phyloP scores from a whole-genome alignment of 2,113 vertebrate genomes.

The Muscicapa adusta region DNA sequence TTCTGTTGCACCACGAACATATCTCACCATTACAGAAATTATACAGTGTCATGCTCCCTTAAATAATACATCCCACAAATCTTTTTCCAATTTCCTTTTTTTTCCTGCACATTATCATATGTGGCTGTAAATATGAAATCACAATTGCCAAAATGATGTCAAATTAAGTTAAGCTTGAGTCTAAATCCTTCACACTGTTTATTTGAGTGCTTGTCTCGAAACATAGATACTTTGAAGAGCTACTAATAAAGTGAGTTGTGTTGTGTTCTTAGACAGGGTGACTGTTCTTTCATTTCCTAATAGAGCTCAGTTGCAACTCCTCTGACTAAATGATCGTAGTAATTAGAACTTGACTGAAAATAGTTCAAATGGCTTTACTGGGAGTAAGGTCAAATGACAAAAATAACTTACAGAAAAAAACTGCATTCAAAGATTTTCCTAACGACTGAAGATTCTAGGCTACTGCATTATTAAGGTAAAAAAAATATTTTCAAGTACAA shows the following conservation, averaged over 20 bases:
- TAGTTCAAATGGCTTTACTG: not conserved
- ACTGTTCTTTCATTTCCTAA: not conserved
- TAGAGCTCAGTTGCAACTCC: not conserved
- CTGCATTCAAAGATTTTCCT: not conserved
- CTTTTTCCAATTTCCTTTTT: not conserved
- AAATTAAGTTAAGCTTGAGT: not conserved
- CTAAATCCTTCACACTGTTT: not conserved
- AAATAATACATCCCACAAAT: not conserved
- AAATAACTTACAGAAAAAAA: not conserved
- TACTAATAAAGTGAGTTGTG: not conserved
- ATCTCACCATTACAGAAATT: not conserved
- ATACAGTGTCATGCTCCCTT: fast-evolving
- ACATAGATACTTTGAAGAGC: not conserved
- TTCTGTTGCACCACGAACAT: not conserved
- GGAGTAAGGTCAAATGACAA: not conserved
- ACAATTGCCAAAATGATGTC: not conserved
- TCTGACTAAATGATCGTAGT: not conserved
- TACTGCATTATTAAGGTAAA: not conserved
- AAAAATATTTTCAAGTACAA: not conserved
- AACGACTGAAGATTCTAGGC: not conserved
- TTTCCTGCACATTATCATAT: not conserved
- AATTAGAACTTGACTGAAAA: not conserved
- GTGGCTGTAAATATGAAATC: not conserved
- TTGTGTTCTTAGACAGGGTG: not conserved
- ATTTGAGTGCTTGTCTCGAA: not conserved